Evolutionary conservation across 2,888 invertebrate species (phyloP).

Genomic region (Hypomecis atomaria): DNA sequence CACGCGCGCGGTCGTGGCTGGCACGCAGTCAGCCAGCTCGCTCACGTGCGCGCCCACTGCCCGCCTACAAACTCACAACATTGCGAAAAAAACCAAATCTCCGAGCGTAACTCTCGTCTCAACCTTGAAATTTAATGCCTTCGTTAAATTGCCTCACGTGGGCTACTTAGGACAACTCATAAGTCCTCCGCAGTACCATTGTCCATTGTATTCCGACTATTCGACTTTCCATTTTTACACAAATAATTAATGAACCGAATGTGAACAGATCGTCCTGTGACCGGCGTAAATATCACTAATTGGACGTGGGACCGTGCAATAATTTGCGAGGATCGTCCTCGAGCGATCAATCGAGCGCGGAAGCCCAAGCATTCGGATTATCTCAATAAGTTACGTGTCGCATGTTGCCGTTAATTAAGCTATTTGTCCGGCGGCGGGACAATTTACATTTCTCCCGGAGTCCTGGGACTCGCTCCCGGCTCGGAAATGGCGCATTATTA

Average conservation of each 20-base stretch:
- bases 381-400: conserved; percentile 72
- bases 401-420: conserved; percentile 83
- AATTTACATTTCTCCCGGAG: conserved; percentile 81
- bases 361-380: conserved; percentile 63
- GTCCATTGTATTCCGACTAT: conserved; percentile 62
- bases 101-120: conserved; percentile 68
- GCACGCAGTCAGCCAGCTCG: conserved; percentile 56
- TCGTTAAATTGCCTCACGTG: conserved; percentile 75
- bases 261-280: conserved; percentile 24
- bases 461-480: conserved; percentile 69
- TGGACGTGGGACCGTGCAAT: conserved; percentile 36
- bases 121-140: conserved; percentile 81
- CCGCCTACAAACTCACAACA: conserved; percentile 76
- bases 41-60: conserved; percentile 81
- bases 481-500: conserved; percentile 83
- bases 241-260: conserved; percentile 39
- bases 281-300: conserved; percentile 38
- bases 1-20: conserved; percentile 72
- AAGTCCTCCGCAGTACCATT: conserved; percentile 62
- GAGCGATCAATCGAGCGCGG: conserved; percentile 34
- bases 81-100: conserved; percentile 81
- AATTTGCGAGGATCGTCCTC: conserved; percentile 40
- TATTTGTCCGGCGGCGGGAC: conserved; percentile 79
- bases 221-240: conserved; percentile 50
- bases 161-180: conserved; percentile 62